Percentiles rank a stretch among this genome's conserved stretches.
These are phyloP conservation scores for Myiothlypis chrysogaster DNA, from an alignment of 2,797 vertebrate species.

Conservation along the genomic window DNA sequence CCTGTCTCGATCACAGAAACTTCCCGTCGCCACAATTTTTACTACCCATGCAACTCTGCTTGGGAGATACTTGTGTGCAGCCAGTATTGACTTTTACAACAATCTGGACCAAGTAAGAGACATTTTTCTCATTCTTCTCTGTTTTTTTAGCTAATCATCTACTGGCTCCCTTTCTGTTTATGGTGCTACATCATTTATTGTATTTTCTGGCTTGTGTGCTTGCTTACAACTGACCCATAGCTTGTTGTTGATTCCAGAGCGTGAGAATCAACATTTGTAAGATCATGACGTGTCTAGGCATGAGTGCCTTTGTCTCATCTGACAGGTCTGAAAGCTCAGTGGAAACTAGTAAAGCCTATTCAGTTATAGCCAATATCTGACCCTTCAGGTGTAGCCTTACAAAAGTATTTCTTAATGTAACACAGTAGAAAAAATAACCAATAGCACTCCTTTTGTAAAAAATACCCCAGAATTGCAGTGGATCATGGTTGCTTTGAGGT, in stretches of 20 bases:
- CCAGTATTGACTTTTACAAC: constrained; percentile 96
- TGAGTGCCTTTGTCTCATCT: background rate
- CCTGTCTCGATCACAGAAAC: constrained; percentile 82
- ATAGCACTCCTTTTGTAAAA: background rate
- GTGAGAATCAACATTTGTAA: background rate
- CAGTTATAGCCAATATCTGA: background rate
- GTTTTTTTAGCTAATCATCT: background rate
- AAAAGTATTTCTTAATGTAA: background rate
- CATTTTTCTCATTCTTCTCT: background rate
- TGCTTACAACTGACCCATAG: background rate
- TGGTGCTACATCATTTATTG: background rate
- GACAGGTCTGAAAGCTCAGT: background rate
- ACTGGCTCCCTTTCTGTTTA: background rate
- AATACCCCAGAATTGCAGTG: background rate
- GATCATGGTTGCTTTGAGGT: background rate
- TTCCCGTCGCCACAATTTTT: constrained; percentile 90
- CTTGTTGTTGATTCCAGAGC: background rate
- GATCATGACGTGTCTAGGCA: background rate
- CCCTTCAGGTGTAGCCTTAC: background rate
- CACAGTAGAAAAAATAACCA: background rate
- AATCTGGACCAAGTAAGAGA: constrained; percentile 86
- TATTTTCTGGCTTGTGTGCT: background rate
- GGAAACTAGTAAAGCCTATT: background rate
- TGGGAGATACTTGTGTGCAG: constrained; percentile 93
- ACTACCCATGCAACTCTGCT: constrained; percentile 95